Evolutionary conservation across 1,140 invertebrate species (phyloP).

Genomic region (Zophobas morio): DNA sequence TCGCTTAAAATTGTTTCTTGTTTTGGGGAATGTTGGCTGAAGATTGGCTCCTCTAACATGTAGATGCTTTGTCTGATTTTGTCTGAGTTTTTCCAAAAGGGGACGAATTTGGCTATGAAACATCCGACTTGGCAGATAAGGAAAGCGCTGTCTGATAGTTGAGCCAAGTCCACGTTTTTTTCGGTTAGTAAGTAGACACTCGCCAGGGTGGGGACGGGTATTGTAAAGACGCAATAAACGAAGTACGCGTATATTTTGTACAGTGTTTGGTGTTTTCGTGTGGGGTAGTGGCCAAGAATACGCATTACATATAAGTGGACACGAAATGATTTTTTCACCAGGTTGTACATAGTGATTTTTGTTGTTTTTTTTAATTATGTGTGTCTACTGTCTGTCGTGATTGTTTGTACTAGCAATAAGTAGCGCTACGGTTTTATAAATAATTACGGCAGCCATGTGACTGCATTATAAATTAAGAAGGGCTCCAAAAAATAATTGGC

Average conservation of each 20-base stretch:
- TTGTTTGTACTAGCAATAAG: too few species aligned
- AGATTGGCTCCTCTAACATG: constrained; percentile 25
- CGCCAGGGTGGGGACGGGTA: constrained; percentile 28
- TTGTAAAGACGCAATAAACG: constrained; percentile 20
- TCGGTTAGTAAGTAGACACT: constrained; percentile 1
- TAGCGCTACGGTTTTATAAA: too few species aligned
- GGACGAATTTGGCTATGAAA: constrained; percentile 26
- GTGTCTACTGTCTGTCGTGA: too few species aligned
- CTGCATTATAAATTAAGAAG: too few species aligned
- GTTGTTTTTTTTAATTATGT: too few species aligned
- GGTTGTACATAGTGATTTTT: too few species aligned
- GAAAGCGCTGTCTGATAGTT: constrained; percentile 42
- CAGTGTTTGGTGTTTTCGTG: constrained; percentile 6
- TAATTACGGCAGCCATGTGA: too few species aligned
- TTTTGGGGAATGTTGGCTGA: constrained; percentile 15
- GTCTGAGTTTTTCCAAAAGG: constrained; percentile 23
- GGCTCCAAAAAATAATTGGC: too few species aligned
- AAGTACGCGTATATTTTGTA: constrained; percentile 38
- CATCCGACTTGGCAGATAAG: constrained; percentile 19
- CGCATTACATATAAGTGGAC: constrained; percentile 32
- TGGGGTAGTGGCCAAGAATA: constrained; percentile 19
- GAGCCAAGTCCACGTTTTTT: constrained; percentile 3
- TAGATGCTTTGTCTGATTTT: constrained; percentile 5
- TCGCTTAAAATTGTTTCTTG: constrained; percentile 38
- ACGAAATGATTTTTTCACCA: constrained; percentile 7